Evolutionary conservation across 2,888 invertebrate genomes (phyloP), one percentile per base, ranked within the genome.

Genomic region (Diachrysia chrysitis): DNA sequence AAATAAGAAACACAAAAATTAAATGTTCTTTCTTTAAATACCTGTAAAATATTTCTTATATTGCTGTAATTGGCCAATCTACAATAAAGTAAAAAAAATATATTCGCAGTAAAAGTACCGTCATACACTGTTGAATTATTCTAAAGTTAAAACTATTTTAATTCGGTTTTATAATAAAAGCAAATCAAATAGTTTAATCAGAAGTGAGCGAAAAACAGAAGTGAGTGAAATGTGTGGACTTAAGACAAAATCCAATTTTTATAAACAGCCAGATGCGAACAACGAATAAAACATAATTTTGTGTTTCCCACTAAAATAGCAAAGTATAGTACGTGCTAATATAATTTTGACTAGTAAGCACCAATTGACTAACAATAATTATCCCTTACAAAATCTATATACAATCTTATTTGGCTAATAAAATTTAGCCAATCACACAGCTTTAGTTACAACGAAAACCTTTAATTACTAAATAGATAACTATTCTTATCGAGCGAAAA

Each of bases 331-430:
- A 87, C 85, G 93, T 93, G 94, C 94, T 93, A 93, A 91, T 92
- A 91, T 93, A 95, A 95, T 95, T 95, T 95, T 95, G 95, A 95
- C 95, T 95, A 95, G 95, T 92, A 95, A 95, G 95, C 95, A 95
- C 95, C 95, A 94, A 95, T 94, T 92, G 88, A 92, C 94, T 94
- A 94, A 92, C 86, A 88, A 85, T 83, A 82, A 84, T 83, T 83
- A 88, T 82, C 75, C 73, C 86, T 88, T 89, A 91, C 80, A 85
- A 85, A 83, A 84, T 78, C 70, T 90, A 90, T 90, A 82, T 90
- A 91, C 90, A 90, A 71, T 77, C 72, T 78, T 75, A 80, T 62
- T 75, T 86, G 91, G 90, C 93, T 93, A 92, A 93, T 88, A 93
- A 90, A 92, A 92, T 92, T 91, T 92, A 93, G 92, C 93, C 92